Evolutionary conservation across 2,888 invertebrate species (phyloP).

Genomic region (Heliconius cydno): DNA sequence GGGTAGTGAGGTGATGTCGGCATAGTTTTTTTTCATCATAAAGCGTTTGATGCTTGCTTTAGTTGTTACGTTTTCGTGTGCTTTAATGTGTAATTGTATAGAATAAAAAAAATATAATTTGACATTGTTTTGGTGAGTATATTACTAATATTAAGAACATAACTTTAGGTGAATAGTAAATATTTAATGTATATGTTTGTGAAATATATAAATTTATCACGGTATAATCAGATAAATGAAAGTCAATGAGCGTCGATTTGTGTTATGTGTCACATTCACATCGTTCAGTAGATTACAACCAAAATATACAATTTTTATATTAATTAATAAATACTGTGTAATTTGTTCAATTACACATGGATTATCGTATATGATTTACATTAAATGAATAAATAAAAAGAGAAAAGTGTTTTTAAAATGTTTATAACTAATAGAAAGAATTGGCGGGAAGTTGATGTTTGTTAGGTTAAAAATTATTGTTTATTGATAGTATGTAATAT

Average conservation of each 20-base stretch:
- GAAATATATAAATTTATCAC: constrained; percentile 46
- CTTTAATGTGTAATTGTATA: constrained; percentile 61
- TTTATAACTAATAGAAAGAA: constrained; percentile 36
- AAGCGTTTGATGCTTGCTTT: constrained; percentile 69
- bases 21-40: constrained; percentile 72
- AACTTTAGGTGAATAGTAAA: constrained; percentile 31
- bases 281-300: constrained; percentile 13
- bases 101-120: constrained; percentile 61
- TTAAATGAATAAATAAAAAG: background rate
- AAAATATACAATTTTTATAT: constrained; percentile 6
- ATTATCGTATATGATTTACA: background rate
- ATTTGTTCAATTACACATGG: background rate
- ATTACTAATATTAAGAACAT: constrained; percentile 46
- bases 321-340: background rate
- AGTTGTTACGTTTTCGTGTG: constrained; percentile 74
- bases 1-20: constrained; percentile 66
- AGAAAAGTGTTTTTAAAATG: background rate
- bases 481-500: background rate
- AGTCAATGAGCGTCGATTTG: constrained; percentile 56
- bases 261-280: constrained; percentile 42
- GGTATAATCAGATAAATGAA: constrained; percentile 44
- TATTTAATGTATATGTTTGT: constrained; percentile 31
- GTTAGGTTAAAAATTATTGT: constrained; percentile 46
- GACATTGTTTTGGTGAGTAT: constrained; percentile 76
- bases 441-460: constrained; percentile 62